Conservation (phyloP, 2,113 vertebrate genomes). For the Pedionomus torquatus region DNA sequence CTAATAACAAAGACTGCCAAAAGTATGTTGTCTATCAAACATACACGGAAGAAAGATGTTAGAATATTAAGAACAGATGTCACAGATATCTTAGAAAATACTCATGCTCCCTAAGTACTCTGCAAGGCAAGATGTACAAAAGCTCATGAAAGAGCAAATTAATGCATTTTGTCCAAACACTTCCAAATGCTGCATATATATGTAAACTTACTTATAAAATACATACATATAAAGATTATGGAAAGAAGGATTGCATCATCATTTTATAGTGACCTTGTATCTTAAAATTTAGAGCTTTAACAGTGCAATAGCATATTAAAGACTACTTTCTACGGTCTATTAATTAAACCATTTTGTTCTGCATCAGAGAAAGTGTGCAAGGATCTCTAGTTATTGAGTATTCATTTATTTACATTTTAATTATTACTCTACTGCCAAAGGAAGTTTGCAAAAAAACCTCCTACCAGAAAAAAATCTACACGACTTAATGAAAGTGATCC, state of each 20-base stretch:
- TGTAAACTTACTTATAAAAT: constrained; percentile 40
- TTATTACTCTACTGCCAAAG: constrained; percentile 28
- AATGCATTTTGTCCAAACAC: constrained; percentile 20
- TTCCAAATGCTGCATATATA: not conserved
- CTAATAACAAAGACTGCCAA: constrained; percentile 78
- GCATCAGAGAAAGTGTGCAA: not conserved
- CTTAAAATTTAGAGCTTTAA: constrained; percentile 2
- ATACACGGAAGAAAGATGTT: constrained; percentile 73
- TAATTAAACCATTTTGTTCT: constrained; percentile 29
- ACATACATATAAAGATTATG: constrained; percentile 28
- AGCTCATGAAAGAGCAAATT: constrained; percentile 21
- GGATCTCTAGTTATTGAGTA: constrained; percentile 21
- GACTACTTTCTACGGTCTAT: constrained; percentile 6
- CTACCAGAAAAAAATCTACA: not conserved
- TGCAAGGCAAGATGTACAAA: constrained; percentile 31
- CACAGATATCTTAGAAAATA: constrained; percentile 54
- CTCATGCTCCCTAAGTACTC: constrained; percentile 36
- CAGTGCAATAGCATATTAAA: constrained; percentile 46
- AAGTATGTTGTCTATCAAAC: constrained; percentile 80
- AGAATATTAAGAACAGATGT: constrained; percentile 82
- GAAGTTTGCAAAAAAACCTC: not conserved
- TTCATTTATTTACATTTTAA: constrained; percentile 30
- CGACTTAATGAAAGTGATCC: not conserved
- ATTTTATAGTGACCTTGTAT: not conserved
- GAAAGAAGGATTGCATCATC: not conserved